These are phyloP conservation scores for Taxidea taxus DNA, from an alignment of 2,113 vertebrate species.

Conservation along the genomic window DNA sequence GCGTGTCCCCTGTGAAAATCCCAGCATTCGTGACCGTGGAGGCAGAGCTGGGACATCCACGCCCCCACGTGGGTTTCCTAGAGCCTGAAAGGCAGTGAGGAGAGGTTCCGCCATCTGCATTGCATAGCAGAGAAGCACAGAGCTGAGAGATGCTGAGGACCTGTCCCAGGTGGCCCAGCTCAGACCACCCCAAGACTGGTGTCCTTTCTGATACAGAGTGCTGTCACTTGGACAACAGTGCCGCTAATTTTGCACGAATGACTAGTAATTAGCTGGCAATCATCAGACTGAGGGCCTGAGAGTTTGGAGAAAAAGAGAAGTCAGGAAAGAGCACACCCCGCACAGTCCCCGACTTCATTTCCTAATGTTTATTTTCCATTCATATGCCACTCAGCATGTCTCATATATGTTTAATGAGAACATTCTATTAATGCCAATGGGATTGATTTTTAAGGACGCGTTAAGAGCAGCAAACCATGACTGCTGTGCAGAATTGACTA, in stretches of 20 bases:
- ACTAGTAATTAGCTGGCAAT: not conserved
- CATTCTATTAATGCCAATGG: constrained; percentile 23
- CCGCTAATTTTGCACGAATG: too few species aligned
- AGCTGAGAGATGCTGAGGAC: not conserved
- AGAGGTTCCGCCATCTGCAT: not conserved
- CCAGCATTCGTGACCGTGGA: not conserved
- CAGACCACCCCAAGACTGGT: not conserved
- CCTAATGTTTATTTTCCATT: not conserved
- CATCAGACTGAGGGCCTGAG: not conserved
- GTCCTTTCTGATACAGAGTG: fast-evolving
- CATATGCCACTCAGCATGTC: not conserved
- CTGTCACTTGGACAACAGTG: not conserved
- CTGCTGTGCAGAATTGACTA: not conserved
- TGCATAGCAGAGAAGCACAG: not conserved
- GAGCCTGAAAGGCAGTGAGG: not conserved
- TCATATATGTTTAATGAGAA: constrained; percentile 63
- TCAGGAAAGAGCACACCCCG: not conserved
- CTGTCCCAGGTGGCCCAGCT: not conserved
- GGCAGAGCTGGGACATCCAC: not conserved
- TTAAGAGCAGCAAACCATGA: not conserved
- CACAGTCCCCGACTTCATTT: not conserved
- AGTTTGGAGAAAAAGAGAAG: not conserved
- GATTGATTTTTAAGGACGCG: constrained; percentile 43
- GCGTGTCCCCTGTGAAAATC: not conserved
- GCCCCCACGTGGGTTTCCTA: too few species aligned